Evolutionary conservation across 2,797 vertebrate species (phyloP), one percentile per base, ranked within the genome.

Genomic region (Micromesistius poutassou): DNA sequence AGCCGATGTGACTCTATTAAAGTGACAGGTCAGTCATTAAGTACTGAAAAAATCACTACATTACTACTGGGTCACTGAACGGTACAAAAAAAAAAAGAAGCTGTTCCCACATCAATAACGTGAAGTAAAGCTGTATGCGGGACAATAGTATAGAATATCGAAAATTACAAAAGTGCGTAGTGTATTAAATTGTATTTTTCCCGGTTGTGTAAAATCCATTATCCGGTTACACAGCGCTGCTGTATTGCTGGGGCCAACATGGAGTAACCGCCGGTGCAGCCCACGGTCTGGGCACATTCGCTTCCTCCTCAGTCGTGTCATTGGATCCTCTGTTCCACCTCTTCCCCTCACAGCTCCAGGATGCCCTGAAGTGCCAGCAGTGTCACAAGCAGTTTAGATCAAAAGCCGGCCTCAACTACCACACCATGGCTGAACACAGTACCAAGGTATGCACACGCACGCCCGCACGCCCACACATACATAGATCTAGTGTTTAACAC

Each of bases 381-480:
- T 99, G 97, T 91, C 94, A 95, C 85, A 99, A 98, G 86, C 97
- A 99, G 90, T 99, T 99, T 93, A 96, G 97, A 86, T 99, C 97
- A 80, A 98, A 98, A 92, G 97, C 97, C 0, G 97, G 97, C 30
- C 94, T 98, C 89, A 98, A 98, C 93, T 99, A 98, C 91, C 97
- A 99, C 92, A 96, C 94, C 80, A 97, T 98, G 97, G 95, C 96
- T 0, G 97, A 98, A 78, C 97, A 99, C 74, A 95, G 92, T 82
- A 94, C 95, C 90, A 97, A 98, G 96, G 96, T 96, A 95, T 25
- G 10, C 71, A 75, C 68, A 72, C 30, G 46, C 50, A 3, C 77
- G 14, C 10, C 19, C 14, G 14, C 46, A 50, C 16, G 19, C 46
- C 3, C 46, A 50, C 46, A 22, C 14, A 50, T 14, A 50, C 46